Evolutionary conservation across 2,797 vertebrate species (phyloP).

Genomic region (Alcedo atthis): DNA sequence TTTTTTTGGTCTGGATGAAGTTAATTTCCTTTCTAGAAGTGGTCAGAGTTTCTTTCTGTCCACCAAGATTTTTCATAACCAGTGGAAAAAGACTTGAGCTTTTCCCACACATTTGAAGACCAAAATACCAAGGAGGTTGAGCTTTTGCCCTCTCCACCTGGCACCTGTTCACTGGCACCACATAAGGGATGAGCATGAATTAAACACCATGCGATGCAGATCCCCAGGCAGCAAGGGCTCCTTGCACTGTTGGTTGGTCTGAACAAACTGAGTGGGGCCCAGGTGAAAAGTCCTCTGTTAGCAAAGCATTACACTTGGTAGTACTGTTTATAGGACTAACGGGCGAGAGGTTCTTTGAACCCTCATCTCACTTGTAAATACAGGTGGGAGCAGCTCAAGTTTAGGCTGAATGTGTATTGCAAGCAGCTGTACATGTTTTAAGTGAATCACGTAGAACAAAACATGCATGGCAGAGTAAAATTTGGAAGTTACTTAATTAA

Average conservation of each 20-base stretch:
- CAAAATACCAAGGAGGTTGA: background rate
- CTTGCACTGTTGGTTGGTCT: background rate
- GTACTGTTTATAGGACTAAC: background rate
- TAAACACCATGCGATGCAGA: slow-evolving; percentile 34
- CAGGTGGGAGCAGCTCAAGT: background rate
- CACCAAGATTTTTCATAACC: background rate
- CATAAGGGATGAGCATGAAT: slow-evolving; percentile 77
- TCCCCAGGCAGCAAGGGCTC: background rate
- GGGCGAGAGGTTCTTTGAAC: background rate
- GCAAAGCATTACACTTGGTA: fast-evolving
- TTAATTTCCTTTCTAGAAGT: background rate
- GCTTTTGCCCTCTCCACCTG: background rate
- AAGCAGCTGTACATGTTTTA: background rate
- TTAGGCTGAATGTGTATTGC: background rate
- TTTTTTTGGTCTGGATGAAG: background rate
- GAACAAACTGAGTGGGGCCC: too few relatives aligned
- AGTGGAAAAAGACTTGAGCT: background rate
- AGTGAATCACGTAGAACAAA: slow-evolving; percentile 8
- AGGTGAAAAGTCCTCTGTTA: background rate
- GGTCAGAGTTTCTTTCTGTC: background rate
- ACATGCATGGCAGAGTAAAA: background rate
- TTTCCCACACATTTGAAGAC: background rate
- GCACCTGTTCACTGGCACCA: slow-evolving; percentile 64
- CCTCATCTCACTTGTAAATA: background rate
- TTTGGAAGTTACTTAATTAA: slow-evolving; percentile 50